Percentiles rank a stretch among this genome's conserved stretches.
Evolutionary conservation across 2,113 vertebrate species (phyloP).

Genomic region (Mellivora capensis): DNA sequence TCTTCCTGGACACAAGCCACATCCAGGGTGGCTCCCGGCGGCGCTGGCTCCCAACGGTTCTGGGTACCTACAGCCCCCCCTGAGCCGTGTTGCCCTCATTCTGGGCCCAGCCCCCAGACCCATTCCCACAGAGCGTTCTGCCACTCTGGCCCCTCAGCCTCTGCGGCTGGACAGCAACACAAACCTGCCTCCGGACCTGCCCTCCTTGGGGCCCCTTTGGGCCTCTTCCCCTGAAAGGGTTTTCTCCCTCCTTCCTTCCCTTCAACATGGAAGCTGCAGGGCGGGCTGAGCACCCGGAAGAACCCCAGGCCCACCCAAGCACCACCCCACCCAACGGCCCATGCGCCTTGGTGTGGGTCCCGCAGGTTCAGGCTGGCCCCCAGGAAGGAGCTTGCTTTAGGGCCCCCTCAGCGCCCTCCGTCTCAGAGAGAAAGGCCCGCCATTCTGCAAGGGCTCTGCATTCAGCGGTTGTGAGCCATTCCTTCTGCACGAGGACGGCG

Average conservation of each 20-base stretch:
- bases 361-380: accelerated
- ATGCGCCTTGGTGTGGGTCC: background rate
- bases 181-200: accelerated
- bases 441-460: accelerated
- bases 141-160: background rate
- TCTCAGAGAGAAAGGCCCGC: background rate
- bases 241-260: background rate
- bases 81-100: accelerated
- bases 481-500: accelerated
- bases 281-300: accelerated
- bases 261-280: accelerated
- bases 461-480: accelerated
- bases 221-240: too few relatives aligned
- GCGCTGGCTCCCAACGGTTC: accelerated
- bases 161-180: background rate
- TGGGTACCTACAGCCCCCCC: too few relatives aligned
- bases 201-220: accelerated
- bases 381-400: background rate
- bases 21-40: accelerated
- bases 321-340: accelerated
- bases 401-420: accelerated
- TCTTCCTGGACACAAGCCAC: accelerated
- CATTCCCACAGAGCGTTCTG: accelerated
- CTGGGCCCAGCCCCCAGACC: accelerated
- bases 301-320: accelerated